Conservation (phyloP, 2,797 vertebrate species). For the Siniperca scherzeri region DNA sequence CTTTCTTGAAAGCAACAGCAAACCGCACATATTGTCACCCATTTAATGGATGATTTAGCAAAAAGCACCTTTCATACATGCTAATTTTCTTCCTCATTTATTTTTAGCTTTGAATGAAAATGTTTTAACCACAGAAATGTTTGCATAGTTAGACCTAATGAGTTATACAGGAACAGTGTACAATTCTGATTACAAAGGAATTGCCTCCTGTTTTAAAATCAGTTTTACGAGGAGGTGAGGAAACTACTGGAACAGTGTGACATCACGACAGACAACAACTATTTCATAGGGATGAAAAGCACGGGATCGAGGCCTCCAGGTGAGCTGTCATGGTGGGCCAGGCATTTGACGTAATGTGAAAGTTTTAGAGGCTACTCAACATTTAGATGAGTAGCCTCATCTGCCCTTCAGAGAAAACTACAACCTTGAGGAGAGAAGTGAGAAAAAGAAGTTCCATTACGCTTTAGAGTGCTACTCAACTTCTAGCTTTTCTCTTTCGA, state of each 20-base stretch:
- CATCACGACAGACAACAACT: constrained; percentile 87
- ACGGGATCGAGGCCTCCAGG: constrained; percentile 90
- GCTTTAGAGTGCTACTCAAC: not conserved
- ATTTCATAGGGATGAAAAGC: constrained; percentile 89
- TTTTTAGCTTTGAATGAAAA: not conserved
- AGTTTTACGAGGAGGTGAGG: constrained; percentile 93
- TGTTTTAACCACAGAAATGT: not conserved
- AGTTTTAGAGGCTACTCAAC: not conserved
- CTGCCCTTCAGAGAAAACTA: constrained; percentile 10
- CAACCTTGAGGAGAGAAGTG: constrained; percentile 12
- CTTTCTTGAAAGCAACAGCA: not conserved
- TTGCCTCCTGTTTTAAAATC: constrained; percentile 34
- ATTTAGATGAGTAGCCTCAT: not conserved
- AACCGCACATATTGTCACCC: not conserved
- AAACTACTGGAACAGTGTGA: constrained; percentile 89
- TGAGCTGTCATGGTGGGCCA: constrained; percentile 60
- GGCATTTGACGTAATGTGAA: not conserved
- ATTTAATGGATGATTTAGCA: not conserved
- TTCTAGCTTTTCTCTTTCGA: constrained; percentile 20
- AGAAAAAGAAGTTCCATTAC: not conserved
- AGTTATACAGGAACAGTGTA: not conserved
- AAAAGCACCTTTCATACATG: not conserved
- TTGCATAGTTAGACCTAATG: not conserved
- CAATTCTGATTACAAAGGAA: not conserved
- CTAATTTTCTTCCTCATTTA: not conserved